Conservation (phyloP, 2,797 vertebrate genomes). For the Oceanodroma leucorhoa region DNA sequence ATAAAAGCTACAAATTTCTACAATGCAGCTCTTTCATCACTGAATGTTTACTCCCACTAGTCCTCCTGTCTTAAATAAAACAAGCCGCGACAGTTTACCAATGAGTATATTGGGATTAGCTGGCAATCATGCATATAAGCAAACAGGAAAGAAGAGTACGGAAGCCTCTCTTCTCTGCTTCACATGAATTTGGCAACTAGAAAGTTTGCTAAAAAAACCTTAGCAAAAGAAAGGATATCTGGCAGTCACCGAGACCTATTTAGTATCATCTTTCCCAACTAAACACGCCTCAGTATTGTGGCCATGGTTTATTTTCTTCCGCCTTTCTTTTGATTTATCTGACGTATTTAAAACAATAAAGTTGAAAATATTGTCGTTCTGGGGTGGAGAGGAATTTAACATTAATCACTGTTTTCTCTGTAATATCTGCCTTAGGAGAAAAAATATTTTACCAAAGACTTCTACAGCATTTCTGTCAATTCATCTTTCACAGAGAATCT, state of each 20-base stretch:
- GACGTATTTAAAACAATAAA: not conserved
- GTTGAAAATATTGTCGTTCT: not conserved
- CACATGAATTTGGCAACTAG: not conserved
- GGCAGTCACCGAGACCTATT: not conserved
- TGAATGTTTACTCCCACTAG: not conserved
- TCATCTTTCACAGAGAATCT: not conserved
- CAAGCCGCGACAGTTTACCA: not conserved
- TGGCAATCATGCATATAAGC: not conserved
- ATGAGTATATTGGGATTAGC: not conserved
- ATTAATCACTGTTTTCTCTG: not conserved
- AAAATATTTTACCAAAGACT: not conserved
- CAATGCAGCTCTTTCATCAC: not conserved
- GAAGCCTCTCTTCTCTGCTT: not conserved
- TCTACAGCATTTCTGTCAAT: not conserved
- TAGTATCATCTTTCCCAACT: not conserved
- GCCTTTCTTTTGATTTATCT: not conserved
- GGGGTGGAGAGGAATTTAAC: not conserved
- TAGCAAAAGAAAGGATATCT: not conserved
- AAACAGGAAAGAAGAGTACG: not conserved
- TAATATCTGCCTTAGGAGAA: not conserved
- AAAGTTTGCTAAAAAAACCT: not conserved
- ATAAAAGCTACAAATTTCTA: not conserved
- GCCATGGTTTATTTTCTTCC: not conserved
- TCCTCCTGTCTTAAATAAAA: not conserved
- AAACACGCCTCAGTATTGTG: not conserved